Evolutionary conservation across 2,113 vertebrate genomes (phyloP).

Genomic region (Eubucco bourcierii): DNA sequence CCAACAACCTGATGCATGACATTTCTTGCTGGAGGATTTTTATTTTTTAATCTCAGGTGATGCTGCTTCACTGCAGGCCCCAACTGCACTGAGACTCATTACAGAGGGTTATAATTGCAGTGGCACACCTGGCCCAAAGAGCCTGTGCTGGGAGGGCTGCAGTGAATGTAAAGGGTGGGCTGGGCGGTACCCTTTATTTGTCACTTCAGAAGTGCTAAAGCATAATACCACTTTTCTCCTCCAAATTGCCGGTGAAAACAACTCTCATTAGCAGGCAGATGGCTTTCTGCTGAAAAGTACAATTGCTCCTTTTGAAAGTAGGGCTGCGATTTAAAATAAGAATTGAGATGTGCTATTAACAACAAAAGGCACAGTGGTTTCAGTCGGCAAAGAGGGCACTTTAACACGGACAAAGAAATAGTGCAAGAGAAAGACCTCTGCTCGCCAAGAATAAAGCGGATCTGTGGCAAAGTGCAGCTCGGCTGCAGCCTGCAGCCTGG

Average conservation of each 20-base stretch:
- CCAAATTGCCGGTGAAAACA: conserved; percentile 47
- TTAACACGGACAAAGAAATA: not conserved
- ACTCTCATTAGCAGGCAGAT: conserved; percentile 63
- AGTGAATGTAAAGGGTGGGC: not conserved
- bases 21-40: not conserved
- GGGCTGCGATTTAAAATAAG: conserved; percentile 55
- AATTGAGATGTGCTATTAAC: conserved; percentile 3
- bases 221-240: conserved; percentile 52
- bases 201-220: conserved; percentile 38
- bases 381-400: conserved; percentile 31
- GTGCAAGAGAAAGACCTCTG: not conserved
- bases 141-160: not conserved
- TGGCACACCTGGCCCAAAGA: not conserved
- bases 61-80: not conserved
- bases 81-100: not conserved
- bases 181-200: conserved; percentile 28
- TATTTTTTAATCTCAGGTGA: not conserved
- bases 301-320: conserved; percentile 50
- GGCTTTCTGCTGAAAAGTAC: conserved; percentile 54
- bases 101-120: conserved; percentile 26
- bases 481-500: not conserved
- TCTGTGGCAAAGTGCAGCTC: not conserved
- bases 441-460: not conserved
- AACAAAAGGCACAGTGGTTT: not conserved
- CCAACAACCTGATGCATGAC: not conserved